These are phyloP conservation scores for Drosophila subobscura DNA, from an alignment of 1,140 invertebrate species.

Conservation along the genomic window DNA sequence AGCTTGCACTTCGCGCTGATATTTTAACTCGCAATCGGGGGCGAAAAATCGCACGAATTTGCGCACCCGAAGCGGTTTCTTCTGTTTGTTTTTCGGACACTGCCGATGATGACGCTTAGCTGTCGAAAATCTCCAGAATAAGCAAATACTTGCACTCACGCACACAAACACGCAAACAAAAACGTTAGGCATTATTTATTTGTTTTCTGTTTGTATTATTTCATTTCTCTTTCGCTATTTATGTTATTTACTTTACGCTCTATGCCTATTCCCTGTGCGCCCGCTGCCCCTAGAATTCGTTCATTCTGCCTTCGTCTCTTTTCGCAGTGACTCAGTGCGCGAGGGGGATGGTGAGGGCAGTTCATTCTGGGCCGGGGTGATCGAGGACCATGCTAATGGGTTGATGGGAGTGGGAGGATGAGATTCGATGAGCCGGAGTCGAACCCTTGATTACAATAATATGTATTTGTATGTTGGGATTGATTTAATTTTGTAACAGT, in stretches of 20 bases:
- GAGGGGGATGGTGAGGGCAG: constrained; percentile 11
- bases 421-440: too few species aligned
- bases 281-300: background rate
- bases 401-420: too few species aligned
- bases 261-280: background rate
- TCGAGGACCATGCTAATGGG: background rate
- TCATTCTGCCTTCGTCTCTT: constrained; percentile 6
- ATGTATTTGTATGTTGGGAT: too few species aligned
- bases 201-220: constrained; percentile 30
- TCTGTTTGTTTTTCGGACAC: constrained; percentile 44
- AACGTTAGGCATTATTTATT: constrained; percentile 24
- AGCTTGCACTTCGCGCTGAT: constrained; percentile 34
- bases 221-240: constrained; percentile 8
- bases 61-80: constrained; percentile 31
- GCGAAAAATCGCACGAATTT: constrained; percentile 53
- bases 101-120: constrained; percentile 43
- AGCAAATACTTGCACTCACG: constrained; percentile 38
- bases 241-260: background rate
- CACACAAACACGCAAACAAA: constrained; percentile 1
- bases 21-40: constrained; percentile 50
- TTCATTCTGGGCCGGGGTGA: background rate
- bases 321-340: constrained; percentile 23
- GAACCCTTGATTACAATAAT: too few species aligned
- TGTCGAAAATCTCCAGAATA: constrained; percentile 37
- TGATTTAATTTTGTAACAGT: too few species aligned